Evolutionary conservation across 53 echinoderm and acorn worm genomes (phyloP).

Genomic region (Actinopyga echinites): DNA sequence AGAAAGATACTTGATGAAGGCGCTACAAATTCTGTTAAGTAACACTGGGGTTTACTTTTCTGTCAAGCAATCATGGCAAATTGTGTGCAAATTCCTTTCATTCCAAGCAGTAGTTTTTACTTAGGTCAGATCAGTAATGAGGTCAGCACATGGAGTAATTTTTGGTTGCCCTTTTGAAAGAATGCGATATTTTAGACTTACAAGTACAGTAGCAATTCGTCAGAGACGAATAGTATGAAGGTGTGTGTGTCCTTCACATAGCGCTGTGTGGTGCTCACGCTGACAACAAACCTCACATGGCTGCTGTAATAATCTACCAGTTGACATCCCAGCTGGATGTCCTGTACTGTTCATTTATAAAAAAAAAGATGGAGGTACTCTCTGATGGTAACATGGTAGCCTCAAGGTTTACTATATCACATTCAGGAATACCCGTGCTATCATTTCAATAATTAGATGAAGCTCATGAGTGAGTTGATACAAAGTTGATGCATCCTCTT

Average conservation of each 20-base stretch:
- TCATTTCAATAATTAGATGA: not conserved
- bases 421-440: not conserved
- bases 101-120: no score
- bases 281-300: not conserved
- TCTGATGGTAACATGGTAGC: not conserved
- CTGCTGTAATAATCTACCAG: not conserved
- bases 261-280: not conserved
- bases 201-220: no score
- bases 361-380: not conserved
- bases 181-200: no score
- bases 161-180: no score
- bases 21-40: no score
- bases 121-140: no score
- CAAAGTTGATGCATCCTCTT: no score
- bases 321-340: constrained; percentile 28
- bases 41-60: no score
- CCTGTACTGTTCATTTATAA: constrained; percentile 8
- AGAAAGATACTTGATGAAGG: no score
- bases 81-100: no score
- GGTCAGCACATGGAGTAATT: no score
- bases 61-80: no score
- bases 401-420: not conserved
- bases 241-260: not conserved
- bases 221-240: not conserved
- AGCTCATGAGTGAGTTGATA: not conserved